Conservation (phyloP, 2,888 invertebrate species). For the Drosophila histrio region DNA sequence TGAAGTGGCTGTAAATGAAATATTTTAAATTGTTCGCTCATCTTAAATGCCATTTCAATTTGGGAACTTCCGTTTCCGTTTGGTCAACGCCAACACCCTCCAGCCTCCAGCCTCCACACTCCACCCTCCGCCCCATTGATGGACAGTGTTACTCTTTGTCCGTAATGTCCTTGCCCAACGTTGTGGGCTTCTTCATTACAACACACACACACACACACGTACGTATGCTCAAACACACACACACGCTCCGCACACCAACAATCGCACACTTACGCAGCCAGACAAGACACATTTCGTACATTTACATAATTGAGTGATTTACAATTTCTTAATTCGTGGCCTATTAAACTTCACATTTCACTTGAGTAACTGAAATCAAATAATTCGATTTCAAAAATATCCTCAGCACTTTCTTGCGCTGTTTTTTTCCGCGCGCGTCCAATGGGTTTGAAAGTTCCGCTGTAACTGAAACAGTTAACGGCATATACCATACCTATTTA, state of each 20-base stretch:
- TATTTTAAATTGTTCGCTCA: slow-evolving; percentile 50
- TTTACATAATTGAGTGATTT: slow-evolving; percentile 42
- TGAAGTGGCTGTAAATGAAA: slow-evolving; percentile 32
- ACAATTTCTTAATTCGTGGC: slow-evolving; percentile 29
- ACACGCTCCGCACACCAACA: slow-evolving; percentile 7
- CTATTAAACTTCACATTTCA: slow-evolving; percentile 55
- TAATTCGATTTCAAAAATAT: slow-evolving; percentile 64
- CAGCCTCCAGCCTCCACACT: not conserved
- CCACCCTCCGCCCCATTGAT: not conserved
- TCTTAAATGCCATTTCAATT: slow-evolving; percentile 77
- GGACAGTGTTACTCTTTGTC: slow-evolving; percentile 53
- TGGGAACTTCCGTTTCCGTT: slow-evolving; percentile 77
- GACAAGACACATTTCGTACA: slow-evolving; percentile 8
- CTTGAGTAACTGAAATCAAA: slow-evolving; percentile 37
- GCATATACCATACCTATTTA: slow-evolving; percentile 42
- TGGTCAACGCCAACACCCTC: slow-evolving; percentile 10
- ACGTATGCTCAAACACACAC: slow-evolving; percentile 7
- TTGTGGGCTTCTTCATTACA: slow-evolving; percentile 45
- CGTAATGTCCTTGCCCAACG: slow-evolving; percentile 71
- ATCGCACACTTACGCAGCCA: not conserved
- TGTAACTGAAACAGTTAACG: slow-evolving; percentile 64
- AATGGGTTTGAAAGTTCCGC: slow-evolving; percentile 67
- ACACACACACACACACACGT: slow-evolving; percentile 26
- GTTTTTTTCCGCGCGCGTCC: slow-evolving; percentile 55
- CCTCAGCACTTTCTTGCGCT: slow-evolving; percentile 22